phyloP scores from a whole-genome alignment of 2,888 invertebrate species.

The Acanthosepion pharaonis region DNA sequence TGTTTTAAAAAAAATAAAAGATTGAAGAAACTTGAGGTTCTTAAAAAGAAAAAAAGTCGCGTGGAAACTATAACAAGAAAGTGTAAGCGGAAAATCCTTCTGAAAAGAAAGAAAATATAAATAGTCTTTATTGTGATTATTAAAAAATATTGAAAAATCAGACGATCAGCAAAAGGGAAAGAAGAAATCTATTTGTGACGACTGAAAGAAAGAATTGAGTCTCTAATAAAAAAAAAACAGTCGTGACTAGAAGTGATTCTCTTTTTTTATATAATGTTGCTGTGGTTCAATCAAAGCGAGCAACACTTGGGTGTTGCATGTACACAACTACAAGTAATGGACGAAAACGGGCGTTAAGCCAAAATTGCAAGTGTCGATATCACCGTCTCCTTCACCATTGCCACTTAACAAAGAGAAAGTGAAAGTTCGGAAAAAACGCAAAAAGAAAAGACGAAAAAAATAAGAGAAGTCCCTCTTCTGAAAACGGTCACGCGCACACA shows the following conservation, averaged over 20 bases:
- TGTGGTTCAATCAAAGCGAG: not conserved
- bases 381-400: not conserved
- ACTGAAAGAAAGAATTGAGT: too few relatives aligned
- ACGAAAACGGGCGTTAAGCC: slow-evolving; percentile 33
- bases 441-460: not conserved
- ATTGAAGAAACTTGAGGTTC: too few relatives aligned
- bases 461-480: not conserved
- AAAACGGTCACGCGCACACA: not conserved
- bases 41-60: too few relatives aligned
- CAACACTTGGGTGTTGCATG: too few relatives aligned
- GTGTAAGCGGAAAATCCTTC: too few relatives aligned
- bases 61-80: too few relatives aligned
- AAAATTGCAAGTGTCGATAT: not conserved
- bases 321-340: not conserved
- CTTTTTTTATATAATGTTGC: not conserved
- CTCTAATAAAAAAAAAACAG: not conserved
- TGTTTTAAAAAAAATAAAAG: too few relatives aligned
- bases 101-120: too few relatives aligned
- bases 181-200: too few relatives aligned
- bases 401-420: not conserved
- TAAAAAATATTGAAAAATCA: too few relatives aligned
- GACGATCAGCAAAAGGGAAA: too few relatives aligned
- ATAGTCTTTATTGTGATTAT: too few relatives aligned
- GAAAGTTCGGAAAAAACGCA: not conserved
- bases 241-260: not conserved